Conservation (phyloP, 2,888 invertebrate species). For the Tanypteryx hageni region DNA sequence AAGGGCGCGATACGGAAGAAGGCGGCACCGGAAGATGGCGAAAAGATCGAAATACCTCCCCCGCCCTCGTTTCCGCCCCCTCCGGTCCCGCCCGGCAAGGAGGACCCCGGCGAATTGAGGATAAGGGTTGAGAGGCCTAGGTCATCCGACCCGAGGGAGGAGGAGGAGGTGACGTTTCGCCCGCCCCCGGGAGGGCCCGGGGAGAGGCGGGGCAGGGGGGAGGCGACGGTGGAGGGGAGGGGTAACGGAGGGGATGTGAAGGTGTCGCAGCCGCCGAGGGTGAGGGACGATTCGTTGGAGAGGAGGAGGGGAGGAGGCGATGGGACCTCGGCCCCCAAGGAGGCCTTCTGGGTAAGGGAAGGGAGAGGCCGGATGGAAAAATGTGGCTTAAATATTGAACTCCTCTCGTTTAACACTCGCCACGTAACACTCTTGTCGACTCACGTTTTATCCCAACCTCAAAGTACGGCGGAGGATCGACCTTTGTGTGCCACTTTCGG, state of each 20-base stretch:
- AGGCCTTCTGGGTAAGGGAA: slow-evolving; percentile 60
- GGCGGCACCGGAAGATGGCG: neutral
- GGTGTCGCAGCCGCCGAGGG: neutral
- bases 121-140: slow-evolving; percentile 22
- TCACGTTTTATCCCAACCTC: neutral
- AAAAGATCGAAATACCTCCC: neutral
- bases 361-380: neutral
- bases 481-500: neutral
- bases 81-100: slow-evolving; percentile 38
- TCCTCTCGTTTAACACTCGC: too few species aligned
- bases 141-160: slow-evolving; percentile 34
- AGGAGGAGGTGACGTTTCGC: neutral
- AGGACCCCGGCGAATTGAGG: slow-evolving; percentile 50
- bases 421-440: too few species aligned
- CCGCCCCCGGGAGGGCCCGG: neutral
- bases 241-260: neutral
- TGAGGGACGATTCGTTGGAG: neutral
- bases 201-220: neutral
- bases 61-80: slow-evolving; percentile 36
- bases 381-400: too few species aligned
- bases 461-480: neutral
- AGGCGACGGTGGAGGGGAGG: neutral
- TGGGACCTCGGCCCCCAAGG: neutral
- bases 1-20: neutral
- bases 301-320: neutral